Base-by-base conservation (phyloP, 2,888 invertebrate genomes). In the Ceriagrion tenellum region DNA sequence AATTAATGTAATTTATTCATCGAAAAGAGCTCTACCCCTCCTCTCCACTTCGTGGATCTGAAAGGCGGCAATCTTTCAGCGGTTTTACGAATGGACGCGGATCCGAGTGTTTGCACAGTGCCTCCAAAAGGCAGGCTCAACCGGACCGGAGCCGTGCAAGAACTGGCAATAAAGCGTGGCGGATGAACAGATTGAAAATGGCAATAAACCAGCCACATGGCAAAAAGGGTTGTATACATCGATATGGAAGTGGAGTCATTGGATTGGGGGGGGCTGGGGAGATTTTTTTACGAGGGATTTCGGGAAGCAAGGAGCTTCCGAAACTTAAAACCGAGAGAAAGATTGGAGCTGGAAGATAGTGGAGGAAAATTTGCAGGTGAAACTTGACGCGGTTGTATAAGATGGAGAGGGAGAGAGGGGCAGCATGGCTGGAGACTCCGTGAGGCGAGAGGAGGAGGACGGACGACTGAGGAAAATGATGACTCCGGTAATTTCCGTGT, bases 241-340 rank as follows among this genome's bases (percentile, higher is more conserved):
- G 74, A 81, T 81, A 81, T 30, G 74, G 10, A 81, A 30, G 35
- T 35, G 35, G 81, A 18, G 18, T 69, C 69, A 18, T 26, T 18
- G 13, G n/a, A n/a, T n/a, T n/a, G n/a, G n/a, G 81, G 2, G 81
- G 4, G 81, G 35, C 10, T 10, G 59, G 20, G 69, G 4, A 35
- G 30, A 16, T 35, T 81, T 69, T 69, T 81, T 81, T 81, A 81
- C 81, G 81, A 81, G 81, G 16, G 81, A 81, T 81, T 35, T 81
- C 35, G 1, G 81, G 81, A 81, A 35, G 81, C 26, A 35, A 81
- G 16, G 35, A 81, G 81, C 81, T 81, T 35, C 81, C 81, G 81
- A 81, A 81, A 81, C 81, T 81, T 81, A 81, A 81, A 81, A 81
- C 81, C 81, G 81, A 81, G 81, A 16, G 26, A n/a, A 69, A 69